These are phyloP conservation scores for Leptinotarsa undecemlineata DNA, from an alignment of 1,140 invertebrate genomes.

Conservation along the genomic window DNA sequence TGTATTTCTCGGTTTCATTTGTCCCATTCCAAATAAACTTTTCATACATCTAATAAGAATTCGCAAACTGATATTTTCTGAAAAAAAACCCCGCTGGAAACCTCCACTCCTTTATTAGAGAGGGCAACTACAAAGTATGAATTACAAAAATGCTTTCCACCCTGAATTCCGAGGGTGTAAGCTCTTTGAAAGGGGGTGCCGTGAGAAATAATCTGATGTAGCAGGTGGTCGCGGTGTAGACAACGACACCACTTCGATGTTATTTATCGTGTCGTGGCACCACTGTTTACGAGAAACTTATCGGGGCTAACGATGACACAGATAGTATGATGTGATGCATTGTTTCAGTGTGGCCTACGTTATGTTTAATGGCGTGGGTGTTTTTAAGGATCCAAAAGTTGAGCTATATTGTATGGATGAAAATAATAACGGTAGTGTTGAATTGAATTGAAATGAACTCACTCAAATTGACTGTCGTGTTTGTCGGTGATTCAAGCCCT, in stretches of 20 bases:
- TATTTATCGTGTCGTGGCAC: constrained; percentile 18
- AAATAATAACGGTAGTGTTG: neutral
- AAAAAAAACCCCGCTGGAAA: neutral
- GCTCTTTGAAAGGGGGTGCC: neutral
- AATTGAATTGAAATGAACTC: no score
- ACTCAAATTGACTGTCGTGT: no score
- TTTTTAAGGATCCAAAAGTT: no score
- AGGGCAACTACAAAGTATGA: constrained; percentile 15
- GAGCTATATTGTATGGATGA: neutral
- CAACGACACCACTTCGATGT: constrained; percentile 16
- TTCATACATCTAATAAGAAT: no score
- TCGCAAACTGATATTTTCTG: no score
- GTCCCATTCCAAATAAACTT: no score
- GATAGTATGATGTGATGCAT: neutral
- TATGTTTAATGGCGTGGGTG: no score
- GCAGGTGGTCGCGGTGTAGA: constrained; percentile 20
- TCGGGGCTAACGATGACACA: neutral
- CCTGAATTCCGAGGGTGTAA: constrained; percentile 12
- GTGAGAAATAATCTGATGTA: constrained; percentile 21
- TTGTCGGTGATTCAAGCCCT: no score
- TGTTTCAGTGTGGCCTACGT: neutral
- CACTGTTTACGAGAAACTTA: neutral
- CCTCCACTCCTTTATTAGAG: neutral
- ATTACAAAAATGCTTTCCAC: constrained; percentile 16
- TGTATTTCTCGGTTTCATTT: no score